Evolutionary conservation across 1,140 invertebrate genomes (phyloP).

Genomic region (Drosophila yakuba): DNA sequence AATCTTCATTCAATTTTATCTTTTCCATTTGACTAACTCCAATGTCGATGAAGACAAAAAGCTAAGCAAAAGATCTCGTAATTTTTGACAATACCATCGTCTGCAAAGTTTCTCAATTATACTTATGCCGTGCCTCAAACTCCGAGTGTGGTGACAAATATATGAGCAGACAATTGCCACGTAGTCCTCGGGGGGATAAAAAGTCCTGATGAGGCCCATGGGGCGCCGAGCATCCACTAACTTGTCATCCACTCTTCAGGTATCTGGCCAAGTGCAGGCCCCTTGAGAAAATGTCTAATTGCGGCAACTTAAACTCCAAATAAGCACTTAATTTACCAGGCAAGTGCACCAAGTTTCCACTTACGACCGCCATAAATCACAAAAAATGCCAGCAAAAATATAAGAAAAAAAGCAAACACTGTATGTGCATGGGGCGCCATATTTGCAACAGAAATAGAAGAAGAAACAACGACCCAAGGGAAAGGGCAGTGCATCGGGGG

Average conservation of each 20-base stretch:
- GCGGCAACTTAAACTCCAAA: constrained; percentile 79
- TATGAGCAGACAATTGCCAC: constrained; percentile 20
- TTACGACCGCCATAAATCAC: constrained; percentile 56
- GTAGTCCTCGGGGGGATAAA: constrained; percentile 7
- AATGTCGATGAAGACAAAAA: constrained; percentile 13
- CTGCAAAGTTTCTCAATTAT: constrained; percentile 70
- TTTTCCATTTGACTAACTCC: constrained; percentile 10
- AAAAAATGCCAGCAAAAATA: constrained; percentile 14
- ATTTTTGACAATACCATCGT: constrained; percentile 37
- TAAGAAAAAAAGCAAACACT: constrained; percentile 15
- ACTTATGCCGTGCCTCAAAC: constrained; percentile 2
- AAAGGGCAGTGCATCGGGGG: neutral
- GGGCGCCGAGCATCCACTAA: constrained; percentile 29
- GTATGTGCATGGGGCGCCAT: constrained; percentile 44
- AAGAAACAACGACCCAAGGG: constrained; percentile 13
- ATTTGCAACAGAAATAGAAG: constrained; percentile 57
- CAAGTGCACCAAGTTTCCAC: constrained; percentile 69
- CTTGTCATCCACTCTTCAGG: constrained; percentile 38
- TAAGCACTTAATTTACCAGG: constrained; percentile 82
- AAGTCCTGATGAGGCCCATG: constrained; percentile 25
- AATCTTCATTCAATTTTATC: constrained; percentile 8
- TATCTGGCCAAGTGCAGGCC: constrained; percentile 47
- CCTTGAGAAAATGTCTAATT: constrained; percentile 73
- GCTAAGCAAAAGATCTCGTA: constrained; percentile 12
- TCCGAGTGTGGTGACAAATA: constrained; percentile 13